Percentiles rank a stretch among this genome's conserved stretches.
Evolutionary conservation across 1,140 invertebrate genomes (phyloP).

Genomic region (Danaus melanippus): DNA sequence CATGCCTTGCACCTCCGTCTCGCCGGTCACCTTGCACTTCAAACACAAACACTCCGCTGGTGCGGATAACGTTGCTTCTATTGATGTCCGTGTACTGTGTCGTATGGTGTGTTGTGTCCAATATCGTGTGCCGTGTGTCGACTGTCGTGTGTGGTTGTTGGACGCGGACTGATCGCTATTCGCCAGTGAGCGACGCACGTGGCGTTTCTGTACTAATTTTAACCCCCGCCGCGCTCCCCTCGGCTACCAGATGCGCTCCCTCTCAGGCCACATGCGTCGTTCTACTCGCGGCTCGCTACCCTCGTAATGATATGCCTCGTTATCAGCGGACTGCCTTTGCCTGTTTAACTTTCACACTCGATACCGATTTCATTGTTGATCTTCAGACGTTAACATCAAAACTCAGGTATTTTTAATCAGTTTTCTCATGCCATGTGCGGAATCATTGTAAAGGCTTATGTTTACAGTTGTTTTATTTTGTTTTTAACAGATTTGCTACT

Average conservation of each 20-base stretch:
- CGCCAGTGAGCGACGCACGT: slow-evolving; percentile 52
- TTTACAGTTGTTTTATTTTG: no score
- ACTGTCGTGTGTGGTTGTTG: slow-evolving; percentile 43
- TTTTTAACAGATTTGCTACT: no score
- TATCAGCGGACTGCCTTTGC: slow-evolving; percentile 33
- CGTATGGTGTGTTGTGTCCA: background rate
- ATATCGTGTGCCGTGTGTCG: slow-evolving; percentile 10
- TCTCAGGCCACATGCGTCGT: slow-evolving; percentile 52
- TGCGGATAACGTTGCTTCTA: slow-evolving; percentile 22
- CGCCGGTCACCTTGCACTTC: slow-evolving; percentile 59
- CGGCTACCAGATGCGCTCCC: slow-evolving; percentile 57
- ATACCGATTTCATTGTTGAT: background rate
- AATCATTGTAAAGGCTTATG: background rate
- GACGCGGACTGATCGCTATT: slow-evolving; percentile 49
- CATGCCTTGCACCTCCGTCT: slow-evolving; percentile 72
- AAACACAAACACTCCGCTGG: slow-evolving; percentile 47
- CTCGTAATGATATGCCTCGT: slow-evolving; percentile 60
- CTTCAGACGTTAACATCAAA: no score
- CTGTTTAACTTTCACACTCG: slow-evolving; percentile 3
- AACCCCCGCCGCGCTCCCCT: slow-evolving; percentile 58
- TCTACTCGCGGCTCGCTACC: slow-evolving; percentile 44
- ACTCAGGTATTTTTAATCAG: no score
- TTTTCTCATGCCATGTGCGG: background rate
- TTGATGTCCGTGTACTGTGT: slow-evolving; percentile 15
- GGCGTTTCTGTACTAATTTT: slow-evolving; percentile 64